Base-by-base conservation (phyloP, 2,797 vertebrate species). In the Botia kubotai region DNA sequence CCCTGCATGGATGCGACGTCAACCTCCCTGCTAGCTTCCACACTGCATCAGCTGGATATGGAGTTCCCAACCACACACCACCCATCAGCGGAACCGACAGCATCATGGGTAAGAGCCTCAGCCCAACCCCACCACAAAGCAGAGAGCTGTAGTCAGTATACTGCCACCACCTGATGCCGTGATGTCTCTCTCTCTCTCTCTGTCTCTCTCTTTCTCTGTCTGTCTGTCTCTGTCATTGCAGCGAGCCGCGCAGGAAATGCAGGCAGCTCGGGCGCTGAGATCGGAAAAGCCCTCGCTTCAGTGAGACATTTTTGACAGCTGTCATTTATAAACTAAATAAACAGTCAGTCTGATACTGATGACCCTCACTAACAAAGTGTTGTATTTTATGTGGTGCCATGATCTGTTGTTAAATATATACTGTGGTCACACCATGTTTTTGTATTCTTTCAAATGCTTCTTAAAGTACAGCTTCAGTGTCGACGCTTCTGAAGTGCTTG, bases 231-330 rank as follows among this genome's bases (percentile, higher is more conserved):
- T 3, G 8, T 46, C n/a, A 2, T 16, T 50, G 2, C 86, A 99
- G 97, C 93, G 52, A 95, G 95, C 88, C 92, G 96, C 73, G 95
- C 93, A 75, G 90, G 90, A 71, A 91, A 94, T 0, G 94, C 97
- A 4, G 94, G 96, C 83, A 99, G 97, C 91, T 98, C 98, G 0
- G 97, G 98, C 26, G 98, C 98, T 0, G 98, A 98, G 19, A 97
- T 99, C 10, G 98, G 97, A 87, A 99, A 99, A 93, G 98, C 98
- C 3, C 90, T 99, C 85, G 97, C 97, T 87, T 99, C 97, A 86
- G 98, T 99, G 92, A 96, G 97, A 89, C 58, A 3, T 67, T 65
- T 60, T 29, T 11, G 0, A 3, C 3, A 36, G 33, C 33, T 33
- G 33, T 19, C 2, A 19, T 50, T 63, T 48, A 48, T 12, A 17